Evolutionary conservation across 2,888 invertebrate genomes (phyloP).

Genomic region (Acanthosepion esculentum): DNA sequence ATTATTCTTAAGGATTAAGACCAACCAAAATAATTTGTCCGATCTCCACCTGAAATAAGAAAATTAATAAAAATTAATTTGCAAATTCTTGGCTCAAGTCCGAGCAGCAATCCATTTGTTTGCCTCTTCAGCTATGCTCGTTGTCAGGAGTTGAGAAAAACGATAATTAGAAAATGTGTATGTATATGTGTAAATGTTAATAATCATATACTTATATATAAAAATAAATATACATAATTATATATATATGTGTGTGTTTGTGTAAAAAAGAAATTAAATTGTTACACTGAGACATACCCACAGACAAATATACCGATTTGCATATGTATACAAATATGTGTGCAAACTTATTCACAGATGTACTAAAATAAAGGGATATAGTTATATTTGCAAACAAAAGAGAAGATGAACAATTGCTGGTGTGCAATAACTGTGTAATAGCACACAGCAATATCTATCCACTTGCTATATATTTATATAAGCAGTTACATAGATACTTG

Average conservation of each 20-base stretch:
- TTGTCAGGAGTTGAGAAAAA: background rate
- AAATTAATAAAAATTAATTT: conserved; percentile 33
- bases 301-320: background rate
- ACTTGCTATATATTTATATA: too few relatives aligned
- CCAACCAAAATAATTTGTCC: background rate
- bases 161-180: background rate
- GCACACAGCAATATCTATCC: too few relatives aligned
- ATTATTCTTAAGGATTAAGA: background rate
- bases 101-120: background rate
- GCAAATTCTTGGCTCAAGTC: background rate
- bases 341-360: background rate
- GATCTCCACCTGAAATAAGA: background rate
- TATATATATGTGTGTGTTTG: too few relatives aligned
- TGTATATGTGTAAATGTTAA: background rate
- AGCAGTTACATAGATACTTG: too few relatives aligned
- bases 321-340: background rate
- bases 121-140: background rate
- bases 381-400: background rate
- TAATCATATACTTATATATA: background rate
- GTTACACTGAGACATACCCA: too few relatives aligned
- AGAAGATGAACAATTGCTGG: too few relatives aligned
- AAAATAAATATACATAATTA: too few relatives aligned
- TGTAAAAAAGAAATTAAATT: too few relatives aligned
- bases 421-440: too few relatives aligned
- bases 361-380: background rate